Percentiles rank a stretch among this genome's conserved stretches.
These are phyloP conservation scores for Pocillopora damicornis DNA, from an alignment of 64 coral and sea anemone species.

Conservation along the genomic window DNA sequence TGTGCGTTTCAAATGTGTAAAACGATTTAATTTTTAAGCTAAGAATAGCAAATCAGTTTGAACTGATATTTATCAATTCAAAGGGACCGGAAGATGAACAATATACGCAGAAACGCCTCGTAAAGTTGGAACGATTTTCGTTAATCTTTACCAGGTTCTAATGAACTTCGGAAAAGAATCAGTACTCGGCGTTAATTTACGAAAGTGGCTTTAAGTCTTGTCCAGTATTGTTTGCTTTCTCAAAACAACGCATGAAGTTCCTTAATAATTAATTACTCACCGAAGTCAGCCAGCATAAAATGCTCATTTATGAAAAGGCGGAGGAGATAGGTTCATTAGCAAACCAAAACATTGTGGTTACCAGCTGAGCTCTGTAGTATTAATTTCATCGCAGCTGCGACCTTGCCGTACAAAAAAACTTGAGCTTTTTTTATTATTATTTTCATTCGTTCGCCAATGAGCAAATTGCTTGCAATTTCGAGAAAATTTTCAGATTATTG, in stretches of 20 bases:
- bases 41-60: slow-evolving; percentile 12
- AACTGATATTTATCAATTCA: slow-evolving; percentile 8
- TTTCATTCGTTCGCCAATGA: not conserved
- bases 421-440: not conserved
- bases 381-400: slow-evolving; percentile 32
- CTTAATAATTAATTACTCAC: slow-evolving; percentile 36
- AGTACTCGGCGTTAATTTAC: not conserved
- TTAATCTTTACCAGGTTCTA: not conserved
- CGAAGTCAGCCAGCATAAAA: slow-evolving; percentile 28
- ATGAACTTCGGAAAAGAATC: not conserved
- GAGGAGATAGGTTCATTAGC: slow-evolving; percentile 15
- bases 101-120: not conserved
- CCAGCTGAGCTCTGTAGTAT: slow-evolving; percentile 37
- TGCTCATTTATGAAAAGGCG: slow-evolving; percentile 44
- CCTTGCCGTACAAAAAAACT: not conserved
- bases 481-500: not conserved
- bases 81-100: not conserved
- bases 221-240: slow-evolving; percentile 7
- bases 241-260: slow-evolving; percentile 12
- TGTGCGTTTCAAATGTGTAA: slow-evolving; percentile 16
- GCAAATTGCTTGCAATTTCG: not conserved
- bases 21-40: slow-evolving; percentile 4
- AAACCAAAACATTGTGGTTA: slow-evolving; percentile 41
- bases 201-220: not conserved
- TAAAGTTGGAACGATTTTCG: not conserved